These are phyloP conservation scores for Galbula dea DNA, from an alignment of 2,113 vertebrate species.

Conservation along the genomic window DNA sequence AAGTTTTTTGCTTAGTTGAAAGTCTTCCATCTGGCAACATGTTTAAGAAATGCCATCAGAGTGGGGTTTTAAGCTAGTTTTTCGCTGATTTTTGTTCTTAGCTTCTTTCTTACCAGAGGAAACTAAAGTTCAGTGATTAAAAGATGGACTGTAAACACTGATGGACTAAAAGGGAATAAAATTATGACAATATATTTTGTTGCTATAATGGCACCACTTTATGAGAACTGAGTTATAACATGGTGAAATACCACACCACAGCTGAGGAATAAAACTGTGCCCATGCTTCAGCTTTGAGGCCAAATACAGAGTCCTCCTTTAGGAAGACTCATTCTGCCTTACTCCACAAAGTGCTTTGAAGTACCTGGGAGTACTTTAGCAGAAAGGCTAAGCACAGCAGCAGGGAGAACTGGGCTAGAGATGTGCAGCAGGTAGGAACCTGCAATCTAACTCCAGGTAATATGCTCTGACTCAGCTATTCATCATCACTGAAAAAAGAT, in stretches of 20 bases:
- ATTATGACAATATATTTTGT: not conserved
- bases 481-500: not conserved
- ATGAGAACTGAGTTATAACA: not conserved
- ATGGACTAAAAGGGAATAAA: not conserved
- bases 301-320: not conserved
- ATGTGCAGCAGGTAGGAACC: not conserved
- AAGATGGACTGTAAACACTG: not conserved
- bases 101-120: not conserved
- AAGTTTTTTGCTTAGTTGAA: conserved; percentile 6
- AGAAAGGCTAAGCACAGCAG: not conserved
- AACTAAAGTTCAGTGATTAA: not conserved
- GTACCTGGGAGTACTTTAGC: too few relatives aligned
- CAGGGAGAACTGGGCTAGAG: not conserved
- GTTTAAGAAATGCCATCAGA: conserved; percentile 3
- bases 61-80: not conserved
- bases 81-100: not conserved
- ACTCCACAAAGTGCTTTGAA: too few relatives aligned
- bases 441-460: not conserved
- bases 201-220: not conserved
- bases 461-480: not conserved
- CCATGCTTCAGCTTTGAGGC: not conserved
- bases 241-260: not conserved
- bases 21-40: not conserved
- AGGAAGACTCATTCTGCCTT: too few relatives aligned
- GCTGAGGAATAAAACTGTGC: not conserved